Percentiles rank a stretch among this genome's conserved stretches.
These are phyloP conservation scores for Hirundichthys speculiger DNA, from an alignment of 2,113 vertebrate species.

Conservation along the genomic window DNA sequence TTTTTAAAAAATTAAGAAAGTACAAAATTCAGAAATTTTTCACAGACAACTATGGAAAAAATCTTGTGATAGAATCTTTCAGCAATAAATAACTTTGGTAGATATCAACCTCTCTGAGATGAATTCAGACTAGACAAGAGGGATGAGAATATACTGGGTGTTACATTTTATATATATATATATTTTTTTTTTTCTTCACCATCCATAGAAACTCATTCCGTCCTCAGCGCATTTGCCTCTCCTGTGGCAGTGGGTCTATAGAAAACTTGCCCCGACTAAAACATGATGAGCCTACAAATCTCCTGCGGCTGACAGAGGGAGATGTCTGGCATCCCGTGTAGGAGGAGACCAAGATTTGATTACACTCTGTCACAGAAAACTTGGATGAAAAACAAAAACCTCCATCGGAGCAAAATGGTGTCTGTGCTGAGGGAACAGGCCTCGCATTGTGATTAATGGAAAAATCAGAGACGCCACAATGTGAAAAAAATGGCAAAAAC, in stretches of 20 bases:
- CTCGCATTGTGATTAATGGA: slow-evolving; percentile 41
- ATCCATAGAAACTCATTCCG: slow-evolving; percentile 60
- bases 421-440: slow-evolving; percentile 48
- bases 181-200: slow-evolving; percentile 42
- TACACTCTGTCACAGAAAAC: slow-evolving; percentile 64
- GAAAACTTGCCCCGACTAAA: slow-evolving; percentile 61
- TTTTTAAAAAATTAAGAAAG: slow-evolving; percentile 9
- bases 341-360: slow-evolving; percentile 66
- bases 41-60: slow-evolving; percentile 31
- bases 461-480: slow-evolving; percentile 32
- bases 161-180: slow-evolving; percentile 52
- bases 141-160: slow-evolving; percentile 44
- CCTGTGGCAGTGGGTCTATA: slow-evolving; percentile 46
- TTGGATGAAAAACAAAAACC: slow-evolving; percentile 68
- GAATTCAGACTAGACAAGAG: slow-evolving; percentile 58
- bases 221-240: slow-evolving; percentile 58
- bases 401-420: slow-evolving; percentile 66
- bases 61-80: slow-evolving; percentile 30
- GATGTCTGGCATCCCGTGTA: slow-evolving; percentile 63
- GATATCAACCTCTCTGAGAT: slow-evolving; percentile 45
- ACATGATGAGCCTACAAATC: slow-evolving; percentile 73
- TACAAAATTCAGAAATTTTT: slow-evolving; percentile 24
- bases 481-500: slow-evolving; percentile 20
- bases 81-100: slow-evolving; percentile 55
- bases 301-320: slow-evolving; percentile 64